Base-by-base conservation (phyloP, 2,888 invertebrate species). In the Argyresthia goedartella region DNA sequence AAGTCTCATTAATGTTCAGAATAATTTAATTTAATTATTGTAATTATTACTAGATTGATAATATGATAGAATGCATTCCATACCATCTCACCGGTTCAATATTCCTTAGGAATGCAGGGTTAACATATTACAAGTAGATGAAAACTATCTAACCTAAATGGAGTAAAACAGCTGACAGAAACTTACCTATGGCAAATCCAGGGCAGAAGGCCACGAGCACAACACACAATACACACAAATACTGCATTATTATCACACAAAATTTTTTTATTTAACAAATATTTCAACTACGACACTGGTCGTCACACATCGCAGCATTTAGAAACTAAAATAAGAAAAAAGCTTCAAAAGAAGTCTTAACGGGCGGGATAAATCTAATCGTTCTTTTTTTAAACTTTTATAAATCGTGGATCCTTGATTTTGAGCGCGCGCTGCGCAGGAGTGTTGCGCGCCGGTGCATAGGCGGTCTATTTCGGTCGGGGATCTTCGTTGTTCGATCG, bases 401-500 rank as follows among this genome's bases (percentile, higher is more conserved):
- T 25, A 61, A 70, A 62, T 67, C 60, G 67, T 72, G 60, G 66
- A 74, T 75, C 74, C 73, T 73, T 68, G 54, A 62, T 65, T 25
- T 25, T 25, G 54, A 56, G 56, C 56, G 54, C 59, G 64, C 64
- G 62, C 61, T 61, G 72, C 69, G 74, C 73, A 71, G 73, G 78
- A 77, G 56, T 54, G 57, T 62, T 58, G 63, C 69, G 81, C 72
- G 63, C 25, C 25, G 25, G 25, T 6, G 25, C 25, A 25, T 25
- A 25, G 3, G 25, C 71, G 60, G 61, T 81, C 85, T 85, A 85
- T 85, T 85, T 84, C 73, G 74, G 78, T 79, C 73, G 61, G 66
- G 63, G 60, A n/a, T 42, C 50, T 41, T 66, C 64, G 64, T 62
- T 13, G 65, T 62, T 71, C 75, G 74, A 70, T 56, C 67, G 69